Percentiles rank a stretch among this genome's conserved stretches.
Evolutionary conservation across 2,797 vertebrate genomes (phyloP).

Genomic region (Eospalax fontanierii): DNA sequence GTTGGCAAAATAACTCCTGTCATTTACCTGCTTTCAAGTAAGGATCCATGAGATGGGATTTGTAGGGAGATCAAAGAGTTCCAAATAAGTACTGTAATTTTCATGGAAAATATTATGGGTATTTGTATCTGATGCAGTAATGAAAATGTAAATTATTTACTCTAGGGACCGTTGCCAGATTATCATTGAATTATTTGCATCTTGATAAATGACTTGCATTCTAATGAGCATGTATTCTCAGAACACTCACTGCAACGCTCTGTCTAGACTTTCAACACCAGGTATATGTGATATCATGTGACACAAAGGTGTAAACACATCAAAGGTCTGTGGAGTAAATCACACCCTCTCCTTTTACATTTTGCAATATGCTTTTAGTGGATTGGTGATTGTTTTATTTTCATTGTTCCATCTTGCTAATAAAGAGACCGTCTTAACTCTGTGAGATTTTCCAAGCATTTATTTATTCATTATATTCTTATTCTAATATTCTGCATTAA

Average conservation of each 20-base stretch:
- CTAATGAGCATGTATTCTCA: conserved; percentile 68
- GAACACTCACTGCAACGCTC: conserved; percentile 54
- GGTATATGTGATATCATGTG: not conserved
- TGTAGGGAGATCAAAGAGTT: conserved; percentile 67
- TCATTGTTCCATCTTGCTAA: conserved; percentile 56
- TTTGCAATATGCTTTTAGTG: conserved; percentile 48
- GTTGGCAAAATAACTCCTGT: conserved; percentile 47
- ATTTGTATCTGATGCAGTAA: conserved; percentile 74
- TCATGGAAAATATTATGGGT: conserved; percentile 75
- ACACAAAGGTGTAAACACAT: conserved; percentile 48
- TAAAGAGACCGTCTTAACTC: not conserved
- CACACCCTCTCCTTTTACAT: not conserved
- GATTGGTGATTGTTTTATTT: conserved; percentile 43
- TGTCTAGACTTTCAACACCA: conserved; percentile 35
- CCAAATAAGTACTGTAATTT: conserved; percentile 76
- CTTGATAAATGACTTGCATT: conserved; percentile 79
- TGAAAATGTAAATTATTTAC: conserved; percentile 83
- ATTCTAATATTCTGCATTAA: conserved; percentile 54
- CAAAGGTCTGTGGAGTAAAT: conserved; percentile 60
- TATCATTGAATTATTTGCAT: conserved; percentile 80
- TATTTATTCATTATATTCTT: conserved; percentile 18
- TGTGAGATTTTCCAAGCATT: not conserved
- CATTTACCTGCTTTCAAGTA: conserved; percentile 52
- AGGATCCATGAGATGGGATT: conserved; percentile 63
- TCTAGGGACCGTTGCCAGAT: conserved; percentile 67